These are phyloP conservation scores for Sebastolobus altivelis DNA, from an alignment of 2,797 vertebrate genomes.

Conservation along the genomic window DNA sequence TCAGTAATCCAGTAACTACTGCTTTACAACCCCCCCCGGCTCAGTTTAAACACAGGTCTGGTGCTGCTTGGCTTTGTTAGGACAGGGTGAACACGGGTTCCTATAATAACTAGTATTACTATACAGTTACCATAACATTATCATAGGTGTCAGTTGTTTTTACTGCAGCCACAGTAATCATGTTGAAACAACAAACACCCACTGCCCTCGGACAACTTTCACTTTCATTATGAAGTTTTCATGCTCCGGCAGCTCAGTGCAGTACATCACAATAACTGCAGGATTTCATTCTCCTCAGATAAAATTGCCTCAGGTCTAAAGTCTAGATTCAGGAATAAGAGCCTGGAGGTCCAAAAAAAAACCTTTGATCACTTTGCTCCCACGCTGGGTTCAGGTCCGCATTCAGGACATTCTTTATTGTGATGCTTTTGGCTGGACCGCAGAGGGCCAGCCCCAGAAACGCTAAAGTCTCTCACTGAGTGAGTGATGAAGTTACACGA, in stretches of 20 bases:
- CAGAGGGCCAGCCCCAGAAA: too few species aligned
- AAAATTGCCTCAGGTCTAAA: not conserved
- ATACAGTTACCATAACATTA: not conserved
- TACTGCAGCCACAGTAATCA: not conserved
- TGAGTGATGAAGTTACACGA: too few species aligned
- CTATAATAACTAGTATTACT: constrained; percentile 4
- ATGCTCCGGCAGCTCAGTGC: not conserved
- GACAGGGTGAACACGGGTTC: constrained; percentile 1
- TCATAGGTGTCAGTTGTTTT: constrained; percentile 4
- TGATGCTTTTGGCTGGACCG: too few species aligned
- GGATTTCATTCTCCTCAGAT: constrained; percentile 24
- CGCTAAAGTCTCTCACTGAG: too few species aligned
- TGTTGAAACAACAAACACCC: not conserved
- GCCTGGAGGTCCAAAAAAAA: not conserved
- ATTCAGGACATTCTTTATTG: not conserved
- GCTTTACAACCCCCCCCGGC: not conserved
- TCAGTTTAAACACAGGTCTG: constrained; percentile 7
- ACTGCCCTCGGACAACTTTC: not conserved
- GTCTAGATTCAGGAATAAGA: not conserved
- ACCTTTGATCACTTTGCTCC: not conserved
- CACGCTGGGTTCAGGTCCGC: not conserved
- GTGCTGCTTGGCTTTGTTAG: not conserved
- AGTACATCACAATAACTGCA: not conserved
- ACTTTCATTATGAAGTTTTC: constrained; percentile 18
- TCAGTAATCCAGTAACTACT: constrained; percentile 2